A percentile compares a stretch with the other conserved stretches of the same genome.
Conservation (phyloP, 92 coral and sea anemone species). For the Epizoanthus fatuus region DNA sequence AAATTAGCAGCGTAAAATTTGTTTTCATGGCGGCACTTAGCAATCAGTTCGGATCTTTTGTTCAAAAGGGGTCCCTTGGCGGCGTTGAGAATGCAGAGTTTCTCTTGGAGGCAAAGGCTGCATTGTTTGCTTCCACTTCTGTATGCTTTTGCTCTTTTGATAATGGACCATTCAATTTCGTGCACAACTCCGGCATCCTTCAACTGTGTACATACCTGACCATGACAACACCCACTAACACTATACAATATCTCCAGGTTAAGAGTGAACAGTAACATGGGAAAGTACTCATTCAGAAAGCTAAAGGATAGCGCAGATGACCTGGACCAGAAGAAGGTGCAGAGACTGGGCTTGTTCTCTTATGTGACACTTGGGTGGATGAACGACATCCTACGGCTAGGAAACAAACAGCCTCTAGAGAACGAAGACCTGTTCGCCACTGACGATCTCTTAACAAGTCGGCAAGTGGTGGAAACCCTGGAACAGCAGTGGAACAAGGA, state of each 20-base stretch:
- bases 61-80: no score
- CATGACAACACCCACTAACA: no score
- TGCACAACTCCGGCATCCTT: no score
- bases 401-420: not conserved
- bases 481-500: constrained; percentile 12
- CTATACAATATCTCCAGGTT: not conserved
- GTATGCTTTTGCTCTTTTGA: no score
- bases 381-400: not conserved
- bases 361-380: not conserved
- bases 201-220: no score
- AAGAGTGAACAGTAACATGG: not conserved
- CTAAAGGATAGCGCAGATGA: not conserved
- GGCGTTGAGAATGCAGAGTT: no score
- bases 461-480: not conserved
- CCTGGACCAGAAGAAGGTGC: not conserved
- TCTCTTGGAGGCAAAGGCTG: no score
- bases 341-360: not conserved
- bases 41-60: no score
- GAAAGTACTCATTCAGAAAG: constrained; percentile 2
- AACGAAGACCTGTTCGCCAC: constrained; percentile 6
- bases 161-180: no score
- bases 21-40: no score
- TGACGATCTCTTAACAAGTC: not conserved
- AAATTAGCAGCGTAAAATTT: no score
- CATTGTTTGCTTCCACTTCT: no score